Percentiles rank a stretch among this genome's conserved stretches.
These are phyloP conservation scores for Scyliorhinus canicula DNA, from an alignment of 2,797 vertebrate species.

Conservation along the genomic window DNA sequence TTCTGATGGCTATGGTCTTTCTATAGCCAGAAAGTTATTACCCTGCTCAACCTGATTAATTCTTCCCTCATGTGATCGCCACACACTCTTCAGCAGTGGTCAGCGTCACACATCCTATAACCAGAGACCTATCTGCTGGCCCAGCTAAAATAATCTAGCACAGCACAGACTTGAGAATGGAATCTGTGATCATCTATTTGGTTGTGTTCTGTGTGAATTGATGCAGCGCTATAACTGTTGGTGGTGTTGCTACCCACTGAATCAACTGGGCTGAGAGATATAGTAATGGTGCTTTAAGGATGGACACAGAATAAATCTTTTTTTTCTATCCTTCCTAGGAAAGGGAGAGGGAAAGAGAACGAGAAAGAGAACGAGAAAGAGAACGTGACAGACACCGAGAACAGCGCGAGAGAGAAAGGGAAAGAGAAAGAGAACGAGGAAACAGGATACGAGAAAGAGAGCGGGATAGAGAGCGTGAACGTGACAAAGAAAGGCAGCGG, in stretches of 20 bases:
- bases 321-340: constrained; percentile 55
- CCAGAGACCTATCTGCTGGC: background rate
- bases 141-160: background rate
- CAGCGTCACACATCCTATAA: background rate
- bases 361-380: constrained; percentile 53
- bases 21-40: background rate
- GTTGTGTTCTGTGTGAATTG: background rate
- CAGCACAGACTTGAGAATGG: background rate
- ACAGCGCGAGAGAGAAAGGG: constrained; percentile 64
- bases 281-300: background rate
- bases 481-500: constrained; percentile 80
- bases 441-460: constrained; percentile 55
- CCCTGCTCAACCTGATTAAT: background rate
- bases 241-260: background rate
- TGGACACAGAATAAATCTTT: background rate
- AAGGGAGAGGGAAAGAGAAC: constrained; percentile 56
- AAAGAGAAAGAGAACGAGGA: constrained; percentile 74
- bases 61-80: background rate
- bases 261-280: background rate
- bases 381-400: constrained; percentile 68
- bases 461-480: constrained; percentile 73
- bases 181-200: background rate
- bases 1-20: background rate
- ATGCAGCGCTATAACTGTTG: background rate
- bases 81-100: background rate